Evolutionary conservation across 2,888 invertebrate genomes (phyloP).

Genomic region (Leptopilina myrica): DNA sequence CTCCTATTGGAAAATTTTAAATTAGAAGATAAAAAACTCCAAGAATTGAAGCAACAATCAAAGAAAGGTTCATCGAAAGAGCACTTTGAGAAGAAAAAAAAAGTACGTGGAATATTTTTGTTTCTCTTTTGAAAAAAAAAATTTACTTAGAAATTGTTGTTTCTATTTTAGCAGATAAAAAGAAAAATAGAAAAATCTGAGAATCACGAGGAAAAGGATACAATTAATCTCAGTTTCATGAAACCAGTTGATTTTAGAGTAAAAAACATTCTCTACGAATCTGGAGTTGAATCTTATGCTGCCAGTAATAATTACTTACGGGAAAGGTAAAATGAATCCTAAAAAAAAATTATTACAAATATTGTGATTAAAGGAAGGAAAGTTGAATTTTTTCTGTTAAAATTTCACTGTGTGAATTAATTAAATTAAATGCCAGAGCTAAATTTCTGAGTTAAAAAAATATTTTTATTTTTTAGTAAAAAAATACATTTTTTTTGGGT

Average conservation of each 20-base stretch:
- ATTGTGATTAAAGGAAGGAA: too few relatives aligned
- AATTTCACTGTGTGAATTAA: too few relatives aligned
- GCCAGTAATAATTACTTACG: slow-evolving; percentile 64
- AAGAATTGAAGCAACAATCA: slow-evolving; percentile 45
- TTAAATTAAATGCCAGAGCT: too few relatives aligned
- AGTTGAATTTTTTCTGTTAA: too few relatives aligned
- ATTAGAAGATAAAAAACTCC: slow-evolving; percentile 50
- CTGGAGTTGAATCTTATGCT: slow-evolving; percentile 62
- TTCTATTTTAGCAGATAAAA: neutral
- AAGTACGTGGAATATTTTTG: neutral
- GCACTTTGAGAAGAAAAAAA: slow-evolving; percentile 45
- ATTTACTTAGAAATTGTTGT: neutral
- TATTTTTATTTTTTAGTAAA: too few relatives aligned
- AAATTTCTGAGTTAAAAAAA: too few relatives aligned
- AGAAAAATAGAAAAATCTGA: slow-evolving; percentile 57
- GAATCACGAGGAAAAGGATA: slow-evolving; percentile 46
- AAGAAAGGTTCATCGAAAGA: slow-evolving; percentile 37
- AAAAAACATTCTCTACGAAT: slow-evolving; percentile 61
- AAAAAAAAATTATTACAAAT: too few relatives aligned
- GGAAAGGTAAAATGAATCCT: slow-evolving; percentile 61
- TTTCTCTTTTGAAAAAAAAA: neutral
- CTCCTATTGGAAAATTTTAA: slow-evolving; percentile 64
- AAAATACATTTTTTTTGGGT: neutral
- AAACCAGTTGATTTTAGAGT: slow-evolving; percentile 64
- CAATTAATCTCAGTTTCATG: slow-evolving; percentile 63